Evolutionary conservation across 2,888 invertebrate genomes (phyloP), one percentile per base, ranked within the genome.

Genomic region (Volucella bombylans): DNA sequence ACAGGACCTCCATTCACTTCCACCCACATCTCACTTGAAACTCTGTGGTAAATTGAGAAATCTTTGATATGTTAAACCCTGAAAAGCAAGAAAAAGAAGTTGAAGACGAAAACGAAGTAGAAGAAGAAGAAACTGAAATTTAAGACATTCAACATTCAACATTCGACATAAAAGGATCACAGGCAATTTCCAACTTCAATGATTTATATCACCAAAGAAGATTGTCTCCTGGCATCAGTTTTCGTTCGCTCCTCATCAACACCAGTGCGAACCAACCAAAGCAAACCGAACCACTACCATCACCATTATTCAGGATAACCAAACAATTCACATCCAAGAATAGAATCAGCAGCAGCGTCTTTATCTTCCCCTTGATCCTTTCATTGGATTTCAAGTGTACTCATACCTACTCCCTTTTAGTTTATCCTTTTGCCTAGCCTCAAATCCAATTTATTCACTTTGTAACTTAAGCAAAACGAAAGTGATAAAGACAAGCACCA

Each of bases 41-140:
- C 6, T 23, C 23, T 31, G 31, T 31, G 50, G 49, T 47, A 77
- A 52, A 77, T 38, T 47, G 71, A 50, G 59, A 76, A 72, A 72
- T 81, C 80, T 85, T 85, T 85, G 81, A 85, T 85, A 85, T 85
- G 85, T 80, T 85, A 81, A 85, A 81, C 74, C 73, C 2, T 41
- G 65, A 73, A 64, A 76, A 54, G 12, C 45, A 31, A 39, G 9
- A 11, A 39, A 4, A 47, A 41, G 9, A 64, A 62, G 6, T 31
- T 31, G 31, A 31, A 6, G 6, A 31, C 6, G 31, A 31, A 31
- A 1, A 31, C 4, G 31, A 3, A 23, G 18, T 23, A 23, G 18
- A 23, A 23, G 41, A 43, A 47, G 57, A 57, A 71, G 61, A 71
- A 73, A 67, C 39, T 41, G 68, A 77, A 69, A 71, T 61, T 71